Percentiles rank a stretch among this genome's conserved stretches.
Conservation (phyloP, 2,113 vertebrate species). For the Regulus satrapa region DNA sequence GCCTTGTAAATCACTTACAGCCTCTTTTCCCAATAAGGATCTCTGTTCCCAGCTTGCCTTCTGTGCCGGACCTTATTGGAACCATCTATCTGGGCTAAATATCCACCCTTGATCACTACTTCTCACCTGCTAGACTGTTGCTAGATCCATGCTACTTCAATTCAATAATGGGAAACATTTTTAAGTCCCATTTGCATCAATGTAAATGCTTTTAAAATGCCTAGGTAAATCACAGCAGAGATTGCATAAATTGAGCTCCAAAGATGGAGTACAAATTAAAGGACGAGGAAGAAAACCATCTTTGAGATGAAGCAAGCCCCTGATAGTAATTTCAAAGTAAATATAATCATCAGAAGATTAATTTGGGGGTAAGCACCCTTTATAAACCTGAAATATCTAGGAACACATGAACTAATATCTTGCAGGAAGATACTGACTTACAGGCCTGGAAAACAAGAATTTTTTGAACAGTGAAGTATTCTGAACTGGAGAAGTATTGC, state of each 20-base stretch:
- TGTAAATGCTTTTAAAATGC: not conserved
- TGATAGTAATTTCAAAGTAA: not conserved
- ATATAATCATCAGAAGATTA: not conserved
- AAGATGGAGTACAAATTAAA: not conserved
- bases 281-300: not conserved
- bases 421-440: not conserved
- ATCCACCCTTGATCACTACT: not conserved
- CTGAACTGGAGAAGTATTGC: not conserved
- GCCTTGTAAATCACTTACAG: not conserved
- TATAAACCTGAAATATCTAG: not conserved
- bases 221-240: not conserved
- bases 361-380: not conserved
- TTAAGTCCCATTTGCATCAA: not conserved
- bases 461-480: not conserved
- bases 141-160: not conserved
- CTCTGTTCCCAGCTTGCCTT: not conserved
- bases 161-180: not conserved
- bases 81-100: not conserved
- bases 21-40: not conserved
- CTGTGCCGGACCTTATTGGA: not conserved
- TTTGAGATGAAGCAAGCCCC: not conserved
- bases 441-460: accelerated
- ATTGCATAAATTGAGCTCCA: not conserved
- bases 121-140: not conserved
- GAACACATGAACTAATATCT: not conserved